A percentile compares a stretch with the other conserved stretches of the same genome.
phyloP scores from a whole-genome alignment of 2,797 vertebrate genomes.

The Nasua narica region DNA sequence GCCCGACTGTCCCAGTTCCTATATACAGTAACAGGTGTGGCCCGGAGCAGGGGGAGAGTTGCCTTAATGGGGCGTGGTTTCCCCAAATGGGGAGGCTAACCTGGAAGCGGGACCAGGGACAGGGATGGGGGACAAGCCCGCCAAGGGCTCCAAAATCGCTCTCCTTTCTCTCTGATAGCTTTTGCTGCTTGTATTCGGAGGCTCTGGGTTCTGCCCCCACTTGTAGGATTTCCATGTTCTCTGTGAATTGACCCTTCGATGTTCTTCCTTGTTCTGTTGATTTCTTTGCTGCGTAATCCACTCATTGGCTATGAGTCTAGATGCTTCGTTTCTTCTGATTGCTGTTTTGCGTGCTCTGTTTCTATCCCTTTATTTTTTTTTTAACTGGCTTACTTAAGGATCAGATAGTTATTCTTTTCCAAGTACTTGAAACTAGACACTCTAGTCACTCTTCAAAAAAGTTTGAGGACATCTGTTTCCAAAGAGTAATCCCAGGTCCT shows the following conservation, averaged over 20 bases:
- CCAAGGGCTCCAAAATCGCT: not conserved
- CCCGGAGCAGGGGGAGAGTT: not conserved
- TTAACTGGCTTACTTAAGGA: constrained; percentile 34
- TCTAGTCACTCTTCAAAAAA: constrained; percentile 62
- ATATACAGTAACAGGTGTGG: not conserved
- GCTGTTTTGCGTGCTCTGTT: not conserved
- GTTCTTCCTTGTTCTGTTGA: not conserved
- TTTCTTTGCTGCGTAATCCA: no score
- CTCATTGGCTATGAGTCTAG: not conserved
- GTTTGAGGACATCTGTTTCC: constrained; percentile 67
- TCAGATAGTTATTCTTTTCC: constrained; percentile 41
- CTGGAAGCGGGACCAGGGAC: not conserved
- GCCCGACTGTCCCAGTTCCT: not conserved
- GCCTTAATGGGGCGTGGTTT: not conserved
- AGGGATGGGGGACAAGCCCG: not conserved
- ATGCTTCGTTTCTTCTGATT: not conserved
- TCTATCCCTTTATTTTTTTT: not conserved
- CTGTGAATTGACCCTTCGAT: not conserved
- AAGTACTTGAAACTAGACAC: constrained; percentile 13
- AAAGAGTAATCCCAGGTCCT: constrained; percentile 72
- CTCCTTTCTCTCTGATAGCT: not conserved
- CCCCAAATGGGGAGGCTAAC: not conserved
- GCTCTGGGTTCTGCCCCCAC: not conserved
- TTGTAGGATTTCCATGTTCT: not conserved
- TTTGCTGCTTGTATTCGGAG: not conserved